Evolutionary conservation across 2,113 vertebrate species (phyloP).

Genomic region (Rhadina sibilatrix): DNA sequence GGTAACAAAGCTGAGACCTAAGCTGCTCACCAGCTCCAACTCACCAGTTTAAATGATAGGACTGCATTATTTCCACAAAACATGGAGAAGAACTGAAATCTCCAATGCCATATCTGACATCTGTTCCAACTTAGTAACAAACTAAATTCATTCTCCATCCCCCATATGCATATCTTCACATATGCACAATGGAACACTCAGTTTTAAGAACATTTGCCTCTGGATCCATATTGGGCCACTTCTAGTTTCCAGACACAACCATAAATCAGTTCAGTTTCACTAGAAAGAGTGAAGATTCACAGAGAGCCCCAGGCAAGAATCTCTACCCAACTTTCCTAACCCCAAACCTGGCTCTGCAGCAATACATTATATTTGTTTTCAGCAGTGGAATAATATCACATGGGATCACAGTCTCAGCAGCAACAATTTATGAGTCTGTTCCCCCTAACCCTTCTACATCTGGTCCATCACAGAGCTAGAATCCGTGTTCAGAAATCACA

Average conservation of each 20-base stretch:
- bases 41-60: neutral
- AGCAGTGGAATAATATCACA: neutral
- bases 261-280: conserved; percentile 35
- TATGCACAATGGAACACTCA: neutral
- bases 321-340: conserved; percentile 28
- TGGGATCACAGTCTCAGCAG: neutral
- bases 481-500: neutral
- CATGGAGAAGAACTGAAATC: neutral
- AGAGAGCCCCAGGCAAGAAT: neutral
- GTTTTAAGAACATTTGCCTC: conserved; percentile 39
- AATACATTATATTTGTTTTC: conserved; percentile 9
- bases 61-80: neutral
- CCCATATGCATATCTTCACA: neutral
- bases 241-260: conserved; percentile 13
- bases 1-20: neutral
- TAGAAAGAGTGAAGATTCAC: neutral
- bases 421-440: neutral
- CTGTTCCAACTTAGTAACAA: conserved; percentile 53
- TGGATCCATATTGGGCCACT: neutral
- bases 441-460: neutral
- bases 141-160: conserved; percentile 2
- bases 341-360: neutral
- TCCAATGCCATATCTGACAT: neutral
- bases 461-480: neutral
- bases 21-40: neutral